These are phyloP conservation scores for Scomber scombrus DNA, from an alignment of 2,113 vertebrate genomes.

Conservation along the genomic window DNA sequence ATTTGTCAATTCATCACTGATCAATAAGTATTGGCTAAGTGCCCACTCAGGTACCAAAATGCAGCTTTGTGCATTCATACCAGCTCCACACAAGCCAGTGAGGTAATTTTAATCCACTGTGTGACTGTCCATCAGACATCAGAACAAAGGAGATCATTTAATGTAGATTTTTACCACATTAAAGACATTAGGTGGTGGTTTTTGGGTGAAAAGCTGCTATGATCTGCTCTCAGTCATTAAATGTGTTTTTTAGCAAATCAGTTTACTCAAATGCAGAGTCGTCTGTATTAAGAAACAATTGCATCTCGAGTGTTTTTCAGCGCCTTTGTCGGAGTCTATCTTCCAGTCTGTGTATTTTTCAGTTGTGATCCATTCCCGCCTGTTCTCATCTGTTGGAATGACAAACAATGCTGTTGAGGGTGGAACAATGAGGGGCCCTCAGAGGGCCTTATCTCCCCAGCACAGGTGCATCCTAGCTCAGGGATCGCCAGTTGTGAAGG, in stretches of 20 bases:
- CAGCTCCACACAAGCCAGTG: slow-evolving; percentile 1
- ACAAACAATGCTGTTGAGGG: slow-evolving; percentile 84
- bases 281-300: slow-evolving; percentile 25
- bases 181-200: background rate
- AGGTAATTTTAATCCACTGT: slow-evolving; percentile 20
- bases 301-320: slow-evolving; percentile 28
- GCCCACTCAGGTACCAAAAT: background rate
- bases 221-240: background rate
- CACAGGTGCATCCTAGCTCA: slow-evolving; percentile 87
- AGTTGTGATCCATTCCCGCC: slow-evolving; percentile 70
- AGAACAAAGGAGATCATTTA: slow-evolving; percentile 32
- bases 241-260: background rate
- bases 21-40: slow-evolving; percentile 36
- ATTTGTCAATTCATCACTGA: slow-evolving; percentile 33
- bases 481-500: slow-evolving; percentile 76
- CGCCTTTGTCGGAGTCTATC: slow-evolving; percentile 28
- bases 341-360: slow-evolving; percentile 65
- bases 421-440: slow-evolving; percentile 85
- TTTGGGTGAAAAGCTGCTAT: background rate
- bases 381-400: slow-evolving; percentile 81
- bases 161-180: background rate
- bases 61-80: slow-evolving; percentile 18
- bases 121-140: slow-evolving; percentile 9
- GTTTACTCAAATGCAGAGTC: slow-evolving; percentile 15
- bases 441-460: slow-evolving; percentile 85